Evolutionary conservation across 2,888 invertebrate genomes (phyloP).

Genomic region (Thalpophila matura): DNA sequence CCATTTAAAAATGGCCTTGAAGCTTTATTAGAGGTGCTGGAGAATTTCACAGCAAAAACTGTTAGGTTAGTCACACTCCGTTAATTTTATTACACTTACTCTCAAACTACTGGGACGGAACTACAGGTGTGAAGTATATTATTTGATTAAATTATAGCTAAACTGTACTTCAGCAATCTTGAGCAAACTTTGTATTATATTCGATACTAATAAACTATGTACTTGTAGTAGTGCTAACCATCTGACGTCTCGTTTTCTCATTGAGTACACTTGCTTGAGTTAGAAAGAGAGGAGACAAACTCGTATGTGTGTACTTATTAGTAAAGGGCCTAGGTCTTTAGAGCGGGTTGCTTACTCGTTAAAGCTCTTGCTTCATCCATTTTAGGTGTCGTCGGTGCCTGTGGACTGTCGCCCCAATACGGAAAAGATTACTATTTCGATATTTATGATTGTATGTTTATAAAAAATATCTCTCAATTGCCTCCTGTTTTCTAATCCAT

Average conservation of each 20-base stretch:
- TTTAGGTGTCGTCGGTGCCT: constrained; percentile 77
- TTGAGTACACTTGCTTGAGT: constrained; percentile 18
- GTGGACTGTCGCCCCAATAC: constrained; percentile 71
- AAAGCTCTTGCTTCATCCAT: constrained; percentile 76
- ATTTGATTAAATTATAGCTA: constrained; percentile 41
- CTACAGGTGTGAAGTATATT: constrained; percentile 15
- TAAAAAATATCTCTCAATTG: constrained; percentile 37
- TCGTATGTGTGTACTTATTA: constrained; percentile 61
- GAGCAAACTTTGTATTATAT: constrained; percentile 27
- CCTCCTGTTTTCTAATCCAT: constrained; percentile 33
- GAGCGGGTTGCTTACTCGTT: constrained; percentile 76
- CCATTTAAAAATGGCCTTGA: constrained; percentile 68
- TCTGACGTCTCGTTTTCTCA: constrained; percentile 29
- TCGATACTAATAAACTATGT: constrained; percentile 26
- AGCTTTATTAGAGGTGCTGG: constrained; percentile 54
- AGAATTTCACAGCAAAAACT: constrained; percentile 58
- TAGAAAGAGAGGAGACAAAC: constrained; percentile 48
- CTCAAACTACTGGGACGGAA: constrained; percentile 39
- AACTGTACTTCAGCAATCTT: constrained; percentile 28
- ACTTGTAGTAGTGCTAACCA: constrained; percentile 21
- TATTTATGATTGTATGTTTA: constrained; percentile 58
- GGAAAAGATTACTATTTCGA: constrained; percentile 69
- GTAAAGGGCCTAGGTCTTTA: constrained; percentile 68
- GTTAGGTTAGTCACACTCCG: constrained; percentile 56
- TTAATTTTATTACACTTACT: constrained; percentile 51